These are phyloP conservation scores for Habropoda laboriosa DNA, from an alignment of 1,140 invertebrate species.

Conservation along the genomic window DNA sequence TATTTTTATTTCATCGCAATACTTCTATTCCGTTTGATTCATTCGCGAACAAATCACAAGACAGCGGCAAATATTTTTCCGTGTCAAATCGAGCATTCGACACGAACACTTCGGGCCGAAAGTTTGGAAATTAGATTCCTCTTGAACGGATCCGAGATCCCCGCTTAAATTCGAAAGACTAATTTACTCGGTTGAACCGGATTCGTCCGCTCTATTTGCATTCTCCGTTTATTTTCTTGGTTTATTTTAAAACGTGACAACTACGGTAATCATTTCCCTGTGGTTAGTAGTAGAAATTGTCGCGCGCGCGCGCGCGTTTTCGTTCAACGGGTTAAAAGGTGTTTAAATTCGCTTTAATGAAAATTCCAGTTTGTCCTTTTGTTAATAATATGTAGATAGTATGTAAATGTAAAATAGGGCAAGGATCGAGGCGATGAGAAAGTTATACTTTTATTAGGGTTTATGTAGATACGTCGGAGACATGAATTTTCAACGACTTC, in stretches of 20 bases:
- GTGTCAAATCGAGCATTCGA: background rate
- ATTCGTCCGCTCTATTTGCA: background rate
- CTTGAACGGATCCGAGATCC: background rate
- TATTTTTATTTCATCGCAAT: background rate
- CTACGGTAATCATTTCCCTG: background rate
- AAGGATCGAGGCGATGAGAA: background rate
- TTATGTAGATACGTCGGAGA: constrained; percentile 3
- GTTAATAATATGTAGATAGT: constrained; percentile 2
- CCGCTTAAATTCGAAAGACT: background rate
- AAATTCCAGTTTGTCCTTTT: background rate
- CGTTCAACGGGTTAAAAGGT: no score
- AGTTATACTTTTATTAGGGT: constrained; percentile 27
- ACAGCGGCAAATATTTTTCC: background rate
- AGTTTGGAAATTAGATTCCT: constrained; percentile 3
- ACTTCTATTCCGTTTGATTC: no score
- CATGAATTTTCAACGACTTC: constrained; percentile 35
- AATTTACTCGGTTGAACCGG: background rate
- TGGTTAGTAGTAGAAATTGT: no score
- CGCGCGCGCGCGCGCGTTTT: background rate
- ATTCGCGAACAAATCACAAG: no score
- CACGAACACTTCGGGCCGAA: background rate
- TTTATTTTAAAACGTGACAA: background rate
- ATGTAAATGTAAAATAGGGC: constrained; percentile 13
- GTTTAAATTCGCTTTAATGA: background rate
- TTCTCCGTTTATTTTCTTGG: background rate